phyloP scores from a whole-genome alignment of 2,113 vertebrate genomes.

The Mionectes macconnelli region DNA sequence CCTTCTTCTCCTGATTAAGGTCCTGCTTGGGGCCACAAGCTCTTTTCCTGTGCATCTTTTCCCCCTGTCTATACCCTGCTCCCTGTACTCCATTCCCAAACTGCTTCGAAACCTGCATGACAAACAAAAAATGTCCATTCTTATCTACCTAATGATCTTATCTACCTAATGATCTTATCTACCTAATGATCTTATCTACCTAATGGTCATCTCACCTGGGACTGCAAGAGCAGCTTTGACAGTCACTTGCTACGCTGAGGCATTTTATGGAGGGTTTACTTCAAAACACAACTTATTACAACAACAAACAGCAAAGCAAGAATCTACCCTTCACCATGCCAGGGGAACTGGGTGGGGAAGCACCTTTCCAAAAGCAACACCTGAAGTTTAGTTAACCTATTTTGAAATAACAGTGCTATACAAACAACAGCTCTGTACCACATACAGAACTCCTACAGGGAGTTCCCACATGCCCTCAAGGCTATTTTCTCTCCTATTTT shows the following conservation, averaged over 20 bases:
- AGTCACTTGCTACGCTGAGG: neutral
- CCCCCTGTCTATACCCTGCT: neutral
- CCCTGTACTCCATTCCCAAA: neutral
- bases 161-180: no score
- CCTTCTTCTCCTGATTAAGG: neutral
- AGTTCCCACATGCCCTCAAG: neutral
- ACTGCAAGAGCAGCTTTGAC: neutral
- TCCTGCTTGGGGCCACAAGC: neutral
- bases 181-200: neutral
- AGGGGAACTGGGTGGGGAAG: neutral
- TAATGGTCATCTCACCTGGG: neutral
- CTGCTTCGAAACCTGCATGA: neutral
- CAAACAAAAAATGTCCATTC: neutral
- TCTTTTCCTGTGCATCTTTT: neutral
- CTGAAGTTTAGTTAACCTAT: neutral
- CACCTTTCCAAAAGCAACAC: neutral
- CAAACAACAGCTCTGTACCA: neutral
- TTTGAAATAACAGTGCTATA: neutral
- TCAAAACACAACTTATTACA: neutral
- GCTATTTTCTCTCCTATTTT: neutral
- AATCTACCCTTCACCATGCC: neutral
- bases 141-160: neutral
- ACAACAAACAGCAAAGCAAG: neutral
- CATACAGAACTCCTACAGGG: neutral
- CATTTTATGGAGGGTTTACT: neutral